Base-by-base conservation (phyloP, 2,888 invertebrate genomes). In the Cephonodes hylas region DNA sequence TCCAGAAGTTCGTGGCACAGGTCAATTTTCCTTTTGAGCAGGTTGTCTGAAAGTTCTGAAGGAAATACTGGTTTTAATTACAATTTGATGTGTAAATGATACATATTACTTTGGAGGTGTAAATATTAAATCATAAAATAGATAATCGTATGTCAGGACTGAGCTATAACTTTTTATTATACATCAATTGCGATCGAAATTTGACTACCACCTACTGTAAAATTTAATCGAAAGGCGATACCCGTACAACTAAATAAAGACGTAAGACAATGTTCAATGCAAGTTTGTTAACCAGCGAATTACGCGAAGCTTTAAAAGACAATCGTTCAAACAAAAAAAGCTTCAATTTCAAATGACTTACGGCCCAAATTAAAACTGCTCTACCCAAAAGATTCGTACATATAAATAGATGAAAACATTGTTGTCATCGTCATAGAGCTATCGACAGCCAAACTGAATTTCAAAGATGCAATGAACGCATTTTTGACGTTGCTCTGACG, bases 1-100 rank as follows among this genome's bases (percentile, higher is more conserved):
- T 94, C 93, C n/a, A 96, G 73, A 3, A 96, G 84, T 65, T 96
- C 95, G 57, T 94, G 90, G 65, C 96, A 96, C 0, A 96, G 86
- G 27, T 94, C 93, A 27, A 95, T 87, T 83, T 96, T 95, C 23
- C 95, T 88, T 59, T 91, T 83, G 0, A 96, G 77, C 0, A 93
- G 86, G 10, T 88, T 83, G 44, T 93, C 93, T 13, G 93, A 84
- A 5, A 96, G 80, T 64, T 95, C 95, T 95, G 84, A 2, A 75
- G 75, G 6, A 5, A 15, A n/a, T n/a, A 20, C 8, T 3, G 20
- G 13, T 4, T 46, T 5, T 1, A 42, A 23, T 25, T 1, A 23
- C 42, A 15, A n/a, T n/a, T n/a, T n/a, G n/a, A n/a, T n/a, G n/a
- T n/a, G n/a, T n/a, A n/a, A n/a, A n/a, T n/a, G n/a, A n/a, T n/a